Evolutionary conservation across 2,888 invertebrate genomes (phyloP), one percentile per base, ranked within the genome.

Genomic region (Amphipyra tragopoginis): DNA sequence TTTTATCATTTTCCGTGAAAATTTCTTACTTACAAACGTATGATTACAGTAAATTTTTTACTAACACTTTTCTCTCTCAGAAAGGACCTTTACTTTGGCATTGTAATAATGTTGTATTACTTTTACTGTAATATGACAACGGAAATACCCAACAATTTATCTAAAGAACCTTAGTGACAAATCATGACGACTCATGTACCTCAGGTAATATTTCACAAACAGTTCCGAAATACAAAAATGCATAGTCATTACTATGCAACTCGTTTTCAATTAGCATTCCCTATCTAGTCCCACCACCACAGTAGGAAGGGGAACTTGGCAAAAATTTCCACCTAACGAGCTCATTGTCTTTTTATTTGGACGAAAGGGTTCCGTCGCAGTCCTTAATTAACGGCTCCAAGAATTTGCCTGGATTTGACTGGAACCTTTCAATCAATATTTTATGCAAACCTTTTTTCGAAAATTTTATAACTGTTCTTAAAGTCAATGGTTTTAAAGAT

Each of bases 321-420:
- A 86, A 88, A 72, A 72, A 69, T 64, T 57, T 55, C 88, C 88
- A 87, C 87, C 79, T 92, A 92, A 92, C 89, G 89, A 92, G 87
- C 83, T 82, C 86, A 91, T 92, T 93, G 92, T 92, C 85, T 90
- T 91, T 89, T 91, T 91, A 89, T 91, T 90, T 90, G 86, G 86
- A 75, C 79, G 86, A 83, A 89, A 87, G 88, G 88, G 87, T 85
- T 86, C 80, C 80, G 79, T 79, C 81, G 69, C 54, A 34, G 43
- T 62, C 47, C 50, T 74, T 74, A 71, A 71, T 71, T 74, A 71
- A 74, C 38, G 14, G 50, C 40, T 54, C 57, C 33, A 44, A 48
- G 56, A 71, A 57, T 66, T 36, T 36, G 9, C 36, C 36, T 38
- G 43, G n/a, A 56, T 54, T 50, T 56, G 13, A 44, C 38, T 34